A percentile compares a stretch with the other conserved stretches of the same genome.
These are phyloP conservation scores for Azemiops feae DNA, from an alignment of 2,113 vertebrate species.

Conservation along the genomic window DNA sequence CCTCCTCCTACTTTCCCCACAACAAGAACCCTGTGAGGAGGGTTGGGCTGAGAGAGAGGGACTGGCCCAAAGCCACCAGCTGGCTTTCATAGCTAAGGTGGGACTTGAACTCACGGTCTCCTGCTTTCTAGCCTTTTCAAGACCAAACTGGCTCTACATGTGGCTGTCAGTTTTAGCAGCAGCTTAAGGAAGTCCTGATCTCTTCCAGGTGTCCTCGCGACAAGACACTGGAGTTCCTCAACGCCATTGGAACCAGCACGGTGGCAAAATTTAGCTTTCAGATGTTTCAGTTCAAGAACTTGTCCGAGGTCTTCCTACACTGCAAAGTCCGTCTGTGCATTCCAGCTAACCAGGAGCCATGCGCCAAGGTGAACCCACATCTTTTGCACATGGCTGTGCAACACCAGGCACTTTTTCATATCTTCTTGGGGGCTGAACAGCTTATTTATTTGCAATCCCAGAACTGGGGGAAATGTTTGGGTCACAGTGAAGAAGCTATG, in stretches of 20 bases:
- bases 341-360: constrained; percentile 9
- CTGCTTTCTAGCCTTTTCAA: too few relatives aligned
- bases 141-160: not conserved
- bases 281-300: constrained; percentile 66
- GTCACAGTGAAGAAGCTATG: not conserved
- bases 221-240: constrained; percentile 44
- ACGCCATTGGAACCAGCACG: constrained; percentile 44
- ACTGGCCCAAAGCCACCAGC: too few relatives aligned
- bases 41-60: too few relatives aligned
- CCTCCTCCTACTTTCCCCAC: too few relatives aligned
- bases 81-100: too few relatives aligned
- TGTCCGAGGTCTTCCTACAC: constrained; percentile 58
- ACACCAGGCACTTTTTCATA: not conserved
- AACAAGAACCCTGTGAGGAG: too few relatives aligned
- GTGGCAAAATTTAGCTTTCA: constrained; percentile 65
- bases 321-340: constrained; percentile 64
- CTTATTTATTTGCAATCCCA: not conserved
- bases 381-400: too few relatives aligned
- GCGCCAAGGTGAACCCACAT: constrained; percentile 50
- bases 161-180: not conserved
- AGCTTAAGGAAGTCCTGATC: not conserved
- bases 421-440: not conserved
- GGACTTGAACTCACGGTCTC: too few relatives aligned
- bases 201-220: constrained; percentile 59
- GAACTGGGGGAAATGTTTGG: not conserved